phyloP scores from a whole-genome alignment of 2,888 invertebrate species.

The Drosophila robusta region DNA sequence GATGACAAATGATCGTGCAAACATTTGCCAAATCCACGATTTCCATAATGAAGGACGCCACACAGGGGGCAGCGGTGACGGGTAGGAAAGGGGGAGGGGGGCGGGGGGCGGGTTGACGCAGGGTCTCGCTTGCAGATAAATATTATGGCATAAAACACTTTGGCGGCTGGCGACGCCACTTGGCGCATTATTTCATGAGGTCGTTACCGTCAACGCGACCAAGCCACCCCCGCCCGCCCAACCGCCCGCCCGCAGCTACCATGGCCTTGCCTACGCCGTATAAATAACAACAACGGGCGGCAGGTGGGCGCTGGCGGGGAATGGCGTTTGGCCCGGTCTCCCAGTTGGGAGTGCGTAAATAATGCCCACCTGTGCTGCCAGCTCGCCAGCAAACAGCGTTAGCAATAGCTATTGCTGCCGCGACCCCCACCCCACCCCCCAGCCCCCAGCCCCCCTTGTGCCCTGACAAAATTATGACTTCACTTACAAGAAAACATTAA shows the following conservation, averaged over 20 bases:
- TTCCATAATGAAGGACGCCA: conserved; percentile 70
- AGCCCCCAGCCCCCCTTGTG: not conserved
- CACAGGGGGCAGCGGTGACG: not conserved
- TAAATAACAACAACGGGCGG: conserved; percentile 67
- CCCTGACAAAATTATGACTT: conserved; percentile 64
- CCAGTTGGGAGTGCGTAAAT: conserved; percentile 65
- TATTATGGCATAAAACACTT: conserved; percentile 83
- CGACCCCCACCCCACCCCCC: too few species aligned
- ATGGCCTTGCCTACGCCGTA: conserved; percentile 52
- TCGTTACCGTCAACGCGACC: conserved; percentile 74
- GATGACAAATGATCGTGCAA: conserved; percentile 84
- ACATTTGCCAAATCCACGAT: conserved; percentile 82
- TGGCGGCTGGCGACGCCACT: conserved; percentile 69
- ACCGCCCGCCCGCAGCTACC: conserved; percentile 17
- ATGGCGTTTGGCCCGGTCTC: not conserved
- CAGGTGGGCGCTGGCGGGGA: conserved; percentile 2
- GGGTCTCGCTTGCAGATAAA: conserved; percentile 57
- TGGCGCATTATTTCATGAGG: conserved; percentile 81
- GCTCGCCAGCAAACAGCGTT: conserved; percentile 22
- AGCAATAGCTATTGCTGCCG: not conserved
- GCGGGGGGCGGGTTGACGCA: not conserved
- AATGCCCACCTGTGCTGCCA: conserved; percentile 72
- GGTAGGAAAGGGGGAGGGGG: not conserved
- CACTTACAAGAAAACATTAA: conserved; percentile 74
- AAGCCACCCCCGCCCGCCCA: not conserved